Evolutionary conservation across 2,113 vertebrate genomes (phyloP), one percentile per base, ranked within the genome.

Genomic region (Aspidoscelis tigris): DNA sequence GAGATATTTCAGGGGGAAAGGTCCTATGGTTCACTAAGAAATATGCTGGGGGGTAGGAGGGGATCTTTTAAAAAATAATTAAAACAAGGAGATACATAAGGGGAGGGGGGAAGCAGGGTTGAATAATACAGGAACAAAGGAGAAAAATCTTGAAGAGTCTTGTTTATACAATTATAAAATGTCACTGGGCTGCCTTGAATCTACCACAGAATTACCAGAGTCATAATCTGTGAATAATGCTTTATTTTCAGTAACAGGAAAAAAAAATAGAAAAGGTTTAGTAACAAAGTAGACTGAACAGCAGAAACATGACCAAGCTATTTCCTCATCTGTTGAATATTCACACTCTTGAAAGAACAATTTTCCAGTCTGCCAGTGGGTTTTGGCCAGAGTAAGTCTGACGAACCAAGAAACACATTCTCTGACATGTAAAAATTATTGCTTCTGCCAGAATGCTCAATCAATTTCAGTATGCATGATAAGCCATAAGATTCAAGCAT

Each of bases 191-290:
- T 47, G 2, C 74, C 2, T 53, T 77, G n/a, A 3, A 5, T 79
- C 78, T 77, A 70, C 12, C 9, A 50, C 8, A 18, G 58, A 18
- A 53, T 65, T 84, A 83, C 75, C 2, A 76, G 2, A 26, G 14
- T 21, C 4, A 44, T 61, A 78, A 11, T 4, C 7, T 69, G 80
- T 72, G 39, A 82, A 76, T 80, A 84, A 78, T 58, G 75, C 85
- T 83, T 90, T 89, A 39, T 66, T 74, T 83, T 77, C 43, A 18
- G 0, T 76, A 75, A 33, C 24, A 72, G 88, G 22, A 78, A 85
- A 12, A 33, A 90, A 26, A 0, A 2, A 66, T 0, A 84, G 0
- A 3, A 65, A 84, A 82, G 53, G 3, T 73, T 41, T 33, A 65
- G 66, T 44, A 80, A 53, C 20, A 68, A 87, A 89, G 4, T 77